A percentile compares a stretch with the other conserved stretches of the same genome.
phyloP scores from a whole-genome alignment of 1,140 invertebrate genomes.

The Maconellicoccus hirsutus region DNA sequence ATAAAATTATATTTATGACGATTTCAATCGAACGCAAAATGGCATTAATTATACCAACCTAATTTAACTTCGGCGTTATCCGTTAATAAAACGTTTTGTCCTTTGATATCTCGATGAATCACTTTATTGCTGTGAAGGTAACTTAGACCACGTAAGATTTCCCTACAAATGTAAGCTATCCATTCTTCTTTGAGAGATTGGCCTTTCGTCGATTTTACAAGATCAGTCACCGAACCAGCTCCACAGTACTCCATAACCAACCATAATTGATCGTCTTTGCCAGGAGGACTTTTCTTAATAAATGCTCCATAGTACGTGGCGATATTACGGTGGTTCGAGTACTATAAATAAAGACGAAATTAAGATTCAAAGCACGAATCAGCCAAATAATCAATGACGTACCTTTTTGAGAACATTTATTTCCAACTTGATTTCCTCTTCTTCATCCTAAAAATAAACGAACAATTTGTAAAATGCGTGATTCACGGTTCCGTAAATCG shows the following conservation, averaged over 20 bases:
- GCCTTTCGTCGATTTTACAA: slow-evolving; percentile 98
- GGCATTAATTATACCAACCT: slow-evolving; percentile 40
- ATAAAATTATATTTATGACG: slow-evolving; percentile 27
- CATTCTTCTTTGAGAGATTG: slow-evolving; percentile 98
- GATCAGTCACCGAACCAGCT: slow-evolving; percentile 94
- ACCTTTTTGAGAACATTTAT: slow-evolving; percentile 95
- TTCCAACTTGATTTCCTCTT: slow-evolving; percentile 99
- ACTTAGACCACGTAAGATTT: slow-evolving; percentile 89
- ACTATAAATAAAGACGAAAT: slow-evolving; percentile 43
- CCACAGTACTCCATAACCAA: slow-evolving; percentile 99
- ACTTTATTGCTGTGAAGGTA: slow-evolving; percentile 98
- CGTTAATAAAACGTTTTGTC: slow-evolving; percentile 97
- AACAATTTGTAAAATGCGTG: neutral
- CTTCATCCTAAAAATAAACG: slow-evolving; percentile 68
- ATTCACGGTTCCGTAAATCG: neutral
- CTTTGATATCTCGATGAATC: slow-evolving; percentile 99
- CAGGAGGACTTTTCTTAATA: slow-evolving; percentile 96
- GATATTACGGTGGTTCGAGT: slow-evolving; percentile 98
- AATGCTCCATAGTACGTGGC: slow-evolving; percentile 99
- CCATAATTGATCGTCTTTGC: slow-evolving; percentile 99
- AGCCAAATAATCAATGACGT: slow-evolving; percentile 10
- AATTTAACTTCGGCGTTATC: slow-evolving; percentile 99
- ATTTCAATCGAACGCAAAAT: neutral
- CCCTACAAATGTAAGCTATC: slow-evolving; percentile 98
- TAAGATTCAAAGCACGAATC: neutral